phyloP scores from a whole-genome alignment of 2,888 invertebrate genomes.

The Nemotelus pantherinus region DNA sequence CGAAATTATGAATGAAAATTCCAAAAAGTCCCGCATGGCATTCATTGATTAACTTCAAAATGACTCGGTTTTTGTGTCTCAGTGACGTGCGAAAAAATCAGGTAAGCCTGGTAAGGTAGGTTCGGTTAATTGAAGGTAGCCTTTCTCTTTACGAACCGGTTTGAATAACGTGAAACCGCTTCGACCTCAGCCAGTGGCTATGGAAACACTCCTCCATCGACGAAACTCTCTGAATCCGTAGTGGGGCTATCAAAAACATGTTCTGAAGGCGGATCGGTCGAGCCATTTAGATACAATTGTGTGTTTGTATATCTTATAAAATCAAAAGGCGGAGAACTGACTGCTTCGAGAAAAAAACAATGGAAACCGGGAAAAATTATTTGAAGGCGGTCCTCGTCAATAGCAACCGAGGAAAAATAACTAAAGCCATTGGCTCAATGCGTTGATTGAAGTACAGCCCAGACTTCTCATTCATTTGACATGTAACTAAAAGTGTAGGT shows the following conservation, averaged over 20 bases:
- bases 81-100: neutral
- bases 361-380: neutral
- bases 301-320: no score
- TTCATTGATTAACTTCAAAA: constrained; percentile 13
- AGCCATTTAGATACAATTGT: no score
- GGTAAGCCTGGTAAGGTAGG: constrained; percentile 8
- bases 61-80: neutral
- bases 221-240: neutral
- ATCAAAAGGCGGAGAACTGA: no score
- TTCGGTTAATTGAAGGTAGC: constrained; percentile 12
- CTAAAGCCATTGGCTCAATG: constrained; percentile 9
- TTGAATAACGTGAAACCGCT: constrained; percentile 28
- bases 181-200: neutral
- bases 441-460: neutral
- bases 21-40: neutral
- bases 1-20: constrained; percentile 39
- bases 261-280: no score
- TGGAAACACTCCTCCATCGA: neutral
- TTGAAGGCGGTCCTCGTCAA: constrained; percentile 22
- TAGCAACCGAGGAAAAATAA: constrained; percentile 4
- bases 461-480: neutral
- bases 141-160: constrained; percentile 36
- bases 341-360: no score
- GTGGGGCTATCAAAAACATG: neutral
- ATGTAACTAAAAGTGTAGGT: neutral